Evolutionary conservation across 2,113 vertebrate species (phyloP).

Genomic region (Aix galericulata): DNA sequence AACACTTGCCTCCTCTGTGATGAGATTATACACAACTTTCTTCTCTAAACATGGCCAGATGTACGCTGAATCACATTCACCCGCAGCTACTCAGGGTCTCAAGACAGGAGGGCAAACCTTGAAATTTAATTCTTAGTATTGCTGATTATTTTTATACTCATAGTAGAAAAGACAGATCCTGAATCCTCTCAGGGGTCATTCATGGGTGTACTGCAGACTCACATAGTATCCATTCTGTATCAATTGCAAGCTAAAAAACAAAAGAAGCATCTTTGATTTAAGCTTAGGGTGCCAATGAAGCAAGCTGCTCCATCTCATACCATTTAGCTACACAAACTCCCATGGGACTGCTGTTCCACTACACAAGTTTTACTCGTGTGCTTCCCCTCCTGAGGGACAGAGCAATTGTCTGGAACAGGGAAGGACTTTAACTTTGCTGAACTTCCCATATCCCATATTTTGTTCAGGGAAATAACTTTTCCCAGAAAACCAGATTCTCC

Average conservation of each 20-base stretch:
- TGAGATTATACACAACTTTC: not conserved
- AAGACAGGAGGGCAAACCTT: slow-evolving; percentile 24
- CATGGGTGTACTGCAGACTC: not conserved
- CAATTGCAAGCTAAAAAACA: not conserved
- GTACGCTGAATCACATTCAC: not conserved
- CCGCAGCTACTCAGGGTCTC: not conserved
- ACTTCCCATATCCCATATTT: not conserved
- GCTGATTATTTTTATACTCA: slow-evolving; percentile 29
- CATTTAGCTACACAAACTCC: not conserved
- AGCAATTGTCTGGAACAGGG: not conserved
- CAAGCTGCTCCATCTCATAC: not conserved
- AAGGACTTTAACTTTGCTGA: not conserved
- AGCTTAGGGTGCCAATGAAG: not conserved
- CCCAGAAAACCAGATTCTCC: not conserved
- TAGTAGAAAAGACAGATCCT: not conserved
- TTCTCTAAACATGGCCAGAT: not conserved
- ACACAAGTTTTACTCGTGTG: not conserved
- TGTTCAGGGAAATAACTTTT: not conserved
- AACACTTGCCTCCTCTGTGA: not conserved
- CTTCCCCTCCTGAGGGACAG: not conserved
- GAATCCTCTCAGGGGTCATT: slow-evolving; percentile 29
- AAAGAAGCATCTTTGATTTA: not conserved
- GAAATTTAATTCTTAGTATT: not conserved
- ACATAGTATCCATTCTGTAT: not conserved
- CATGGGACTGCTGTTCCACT: not conserved